Conservation (phyloP, 2,888 invertebrate species). For the Trachelus iudaicus region DNA sequence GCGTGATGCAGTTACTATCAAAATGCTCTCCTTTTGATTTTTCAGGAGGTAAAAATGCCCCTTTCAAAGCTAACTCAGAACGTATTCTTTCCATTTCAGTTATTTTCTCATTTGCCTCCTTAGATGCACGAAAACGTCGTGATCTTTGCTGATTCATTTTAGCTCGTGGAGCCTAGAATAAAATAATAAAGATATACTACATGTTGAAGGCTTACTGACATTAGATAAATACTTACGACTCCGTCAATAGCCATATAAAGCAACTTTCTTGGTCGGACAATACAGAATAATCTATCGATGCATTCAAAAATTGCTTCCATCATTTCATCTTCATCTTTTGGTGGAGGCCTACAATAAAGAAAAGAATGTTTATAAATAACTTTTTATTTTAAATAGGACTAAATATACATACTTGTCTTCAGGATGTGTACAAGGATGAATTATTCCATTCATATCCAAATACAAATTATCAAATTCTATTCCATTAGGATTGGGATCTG, state of each 20-base stretch:
- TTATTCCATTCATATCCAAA: conserved; percentile 99
- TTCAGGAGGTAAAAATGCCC: conserved; percentile 83
- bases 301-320: conserved; percentile 99
- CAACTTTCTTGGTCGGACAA: conserved; percentile 91
- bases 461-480: conserved; percentile 98
- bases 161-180: conserved; percentile 87
- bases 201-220: background rate
- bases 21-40: conserved; percentile 95
- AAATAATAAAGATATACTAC: conserved; percentile 7
- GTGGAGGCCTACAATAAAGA: conserved; percentile 77
- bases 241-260: conserved; percentile 99
- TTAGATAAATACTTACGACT: conserved; percentile 73
- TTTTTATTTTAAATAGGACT: background rate
- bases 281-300: conserved; percentile 93
- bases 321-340: conserved; percentile 99
- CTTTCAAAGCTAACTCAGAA: conserved; percentile 77
- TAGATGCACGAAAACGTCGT: conserved; percentile 94
- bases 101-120: conserved; percentile 91
- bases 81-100: conserved; percentile 85
- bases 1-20: conserved; percentile 99
- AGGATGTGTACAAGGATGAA: conserved; percentile 99
- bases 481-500: conserved; percentile 94
- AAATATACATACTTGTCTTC: conserved; percentile 79
- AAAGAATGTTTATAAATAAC: conserved; percentile 10
- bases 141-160: conserved; percentile 99